Evolutionary conservation across 2,888 invertebrate species (phyloP).

Genomic region (Coenonympha arcania): DNA sequence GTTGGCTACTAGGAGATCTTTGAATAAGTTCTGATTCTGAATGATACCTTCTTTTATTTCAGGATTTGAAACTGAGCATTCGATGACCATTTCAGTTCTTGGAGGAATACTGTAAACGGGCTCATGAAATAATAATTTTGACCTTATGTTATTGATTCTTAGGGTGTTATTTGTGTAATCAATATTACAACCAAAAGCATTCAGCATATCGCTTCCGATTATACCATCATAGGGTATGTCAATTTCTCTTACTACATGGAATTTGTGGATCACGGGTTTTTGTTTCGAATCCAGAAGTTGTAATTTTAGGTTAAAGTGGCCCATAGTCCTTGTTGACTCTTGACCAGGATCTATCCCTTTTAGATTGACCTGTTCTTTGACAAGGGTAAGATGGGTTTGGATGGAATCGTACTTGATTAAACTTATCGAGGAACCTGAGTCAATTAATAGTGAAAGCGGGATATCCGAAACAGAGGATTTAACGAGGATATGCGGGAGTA

Average conservation of each 20-base stretch:
- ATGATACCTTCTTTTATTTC: constrained; percentile 18
- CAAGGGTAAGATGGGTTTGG: not conserved
- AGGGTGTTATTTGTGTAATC: constrained; percentile 14
- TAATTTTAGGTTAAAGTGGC: constrained; percentile 22
- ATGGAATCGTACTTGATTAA: constrained; percentile 12
- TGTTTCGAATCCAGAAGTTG: not conserved
- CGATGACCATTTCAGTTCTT: constrained; percentile 17
- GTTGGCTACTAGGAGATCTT: constrained; percentile 10
- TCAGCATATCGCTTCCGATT: constrained; percentile 25
- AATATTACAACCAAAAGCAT: constrained; percentile 7
- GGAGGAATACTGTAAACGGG: constrained; percentile 18
- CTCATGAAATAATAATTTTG: constrained; percentile 11
- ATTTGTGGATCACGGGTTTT: constrained; percentile 9
- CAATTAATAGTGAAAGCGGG: constrained; percentile 25
- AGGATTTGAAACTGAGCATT: constrained; percentile 20
- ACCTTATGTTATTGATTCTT: not conserved
- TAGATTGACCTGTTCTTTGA: constrained; percentile 4
- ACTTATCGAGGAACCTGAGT: constrained; percentile 26
- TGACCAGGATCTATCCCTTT: constrained; percentile 8
- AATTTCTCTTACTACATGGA: constrained; percentile 26
- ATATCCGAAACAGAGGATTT: constrained; percentile 22
- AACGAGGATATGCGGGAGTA: constrained; percentile 25
- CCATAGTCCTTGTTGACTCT: constrained; percentile 10
- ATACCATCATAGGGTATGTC: too few relatives aligned
- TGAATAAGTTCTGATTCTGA: constrained; percentile 3